Evolutionary conservation across 2,888 invertebrate genomes (phyloP).

Genomic region (Nasonovia ribisnigri): DNA sequence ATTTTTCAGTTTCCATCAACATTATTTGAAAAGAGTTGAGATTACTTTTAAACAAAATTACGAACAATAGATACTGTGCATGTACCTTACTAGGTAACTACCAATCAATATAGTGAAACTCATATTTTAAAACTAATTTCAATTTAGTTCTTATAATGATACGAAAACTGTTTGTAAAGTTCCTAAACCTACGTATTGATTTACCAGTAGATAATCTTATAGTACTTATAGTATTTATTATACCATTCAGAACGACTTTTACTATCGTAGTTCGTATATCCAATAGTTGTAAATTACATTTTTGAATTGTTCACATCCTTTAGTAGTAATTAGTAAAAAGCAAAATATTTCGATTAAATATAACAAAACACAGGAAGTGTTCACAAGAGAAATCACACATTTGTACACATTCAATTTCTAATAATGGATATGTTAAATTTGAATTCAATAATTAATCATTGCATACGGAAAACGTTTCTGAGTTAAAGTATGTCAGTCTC

Average conservation of each 20-base stretch:
- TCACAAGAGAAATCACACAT: neutral
- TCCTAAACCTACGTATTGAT: neutral
- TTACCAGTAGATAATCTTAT: neutral
- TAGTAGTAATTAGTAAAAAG: no score
- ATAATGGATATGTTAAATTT: neutral
- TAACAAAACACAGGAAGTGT: no score
- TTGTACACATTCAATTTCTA: neutral
- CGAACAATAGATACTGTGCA: neutral
- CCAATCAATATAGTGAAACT: neutral
- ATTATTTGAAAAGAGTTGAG: neutral
- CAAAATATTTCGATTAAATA: no score
- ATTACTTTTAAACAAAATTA: conserved; percentile 15
- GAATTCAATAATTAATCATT: neutral
- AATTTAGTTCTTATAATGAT: neutral
- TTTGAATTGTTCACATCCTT: no score
- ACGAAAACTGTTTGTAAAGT: neutral
- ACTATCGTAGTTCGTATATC: neutral
- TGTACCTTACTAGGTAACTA: neutral
- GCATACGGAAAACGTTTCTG: no score
- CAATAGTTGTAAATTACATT: no score
- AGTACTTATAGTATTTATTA: neutral
- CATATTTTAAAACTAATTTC: neutral
- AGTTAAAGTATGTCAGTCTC: no score
- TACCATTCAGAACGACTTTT: neutral
- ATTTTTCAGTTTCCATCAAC: neutral